phyloP scores from a whole-genome alignment of 2,888 invertebrate genomes.

The Agonum fuliginosum region DNA sequence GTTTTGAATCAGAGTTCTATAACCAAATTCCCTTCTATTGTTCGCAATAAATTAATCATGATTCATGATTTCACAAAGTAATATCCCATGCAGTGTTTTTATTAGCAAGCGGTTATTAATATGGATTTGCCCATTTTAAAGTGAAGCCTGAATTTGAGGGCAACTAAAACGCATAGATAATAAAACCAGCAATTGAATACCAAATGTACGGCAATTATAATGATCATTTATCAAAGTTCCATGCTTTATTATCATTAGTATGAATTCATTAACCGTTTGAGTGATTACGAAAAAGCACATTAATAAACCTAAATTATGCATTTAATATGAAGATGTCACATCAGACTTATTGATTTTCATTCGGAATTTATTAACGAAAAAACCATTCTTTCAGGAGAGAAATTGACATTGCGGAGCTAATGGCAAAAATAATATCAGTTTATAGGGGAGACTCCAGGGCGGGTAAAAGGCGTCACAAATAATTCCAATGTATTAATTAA shows the following conservation, averaged over 20 bases:
- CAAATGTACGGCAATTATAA: constrained; percentile 31
- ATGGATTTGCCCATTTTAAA: constrained; percentile 30
- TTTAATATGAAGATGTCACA: constrained; percentile 1
- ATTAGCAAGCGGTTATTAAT: not conserved
- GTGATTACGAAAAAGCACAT: constrained; percentile 32
- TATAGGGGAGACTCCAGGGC: too few species aligned
- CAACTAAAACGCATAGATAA: constrained; percentile 15
- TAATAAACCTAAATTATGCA: constrained; percentile 37
- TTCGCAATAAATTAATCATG: constrained; percentile 9
- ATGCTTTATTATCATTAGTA: constrained; percentile 38
- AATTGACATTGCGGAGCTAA: constrained; percentile 13
- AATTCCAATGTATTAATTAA: too few species aligned
- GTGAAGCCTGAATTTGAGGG: constrained; percentile 1
- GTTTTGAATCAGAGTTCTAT: too few species aligned
- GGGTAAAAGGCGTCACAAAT: too few species aligned
- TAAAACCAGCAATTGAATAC: constrained; percentile 28
- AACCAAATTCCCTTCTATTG: too few species aligned
- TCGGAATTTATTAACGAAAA: too few species aligned
- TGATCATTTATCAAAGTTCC: constrained; percentile 17
- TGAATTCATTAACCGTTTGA: constrained; percentile 25
- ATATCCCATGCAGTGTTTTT: constrained; percentile 8
- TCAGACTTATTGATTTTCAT: constrained; percentile 1
- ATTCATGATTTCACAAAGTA: constrained; percentile 8
- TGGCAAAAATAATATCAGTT: too few species aligned
- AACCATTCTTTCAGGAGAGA: constrained; percentile 25